Evolutionary conservation across 2,888 invertebrate genomes (phyloP).

Genomic region (Euphydryas editha): DNA sequence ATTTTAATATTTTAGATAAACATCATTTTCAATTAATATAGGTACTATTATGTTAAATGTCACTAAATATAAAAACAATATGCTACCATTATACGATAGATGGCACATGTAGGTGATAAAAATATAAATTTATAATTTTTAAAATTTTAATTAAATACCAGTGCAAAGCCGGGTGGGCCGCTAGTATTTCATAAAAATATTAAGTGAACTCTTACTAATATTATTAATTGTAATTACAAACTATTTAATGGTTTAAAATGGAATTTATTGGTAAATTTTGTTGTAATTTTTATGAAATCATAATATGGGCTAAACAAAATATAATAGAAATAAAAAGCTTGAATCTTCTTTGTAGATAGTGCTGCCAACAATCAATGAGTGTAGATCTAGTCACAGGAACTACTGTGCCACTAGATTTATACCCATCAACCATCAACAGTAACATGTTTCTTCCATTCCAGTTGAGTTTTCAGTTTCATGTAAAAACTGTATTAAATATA

Average conservation of each 20-base stretch:
- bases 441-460: constrained; percentile 31
- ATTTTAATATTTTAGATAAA: too few species aligned
- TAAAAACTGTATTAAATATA: background rate
- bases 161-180: too few species aligned
- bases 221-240: too few species aligned
- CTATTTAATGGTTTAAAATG: background rate
- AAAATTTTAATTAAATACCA: too few species aligned
- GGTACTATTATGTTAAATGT: too few species aligned
- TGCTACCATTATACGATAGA: too few species aligned
- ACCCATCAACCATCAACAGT: constrained; percentile 83
- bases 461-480: constrained; percentile 2
- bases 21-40: too few species aligned
- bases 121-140: too few species aligned
- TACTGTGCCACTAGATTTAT: constrained; percentile 88
- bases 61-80: too few species aligned
- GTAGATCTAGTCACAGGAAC: constrained; percentile 93
- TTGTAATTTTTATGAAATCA: background rate
- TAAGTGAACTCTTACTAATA: too few species aligned
- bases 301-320: background rate
- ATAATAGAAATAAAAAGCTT: background rate
- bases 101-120: too few species aligned
- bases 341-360: constrained; percentile 42
- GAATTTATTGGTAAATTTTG: background rate
- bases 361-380: constrained; percentile 89
- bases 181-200: too few species aligned